Percentiles rank a stretch among this genome's conserved stretches.
phyloP scores from a whole-genome alignment of 2,797 vertebrate species.

The Mionectes olivaceus region DNA sequence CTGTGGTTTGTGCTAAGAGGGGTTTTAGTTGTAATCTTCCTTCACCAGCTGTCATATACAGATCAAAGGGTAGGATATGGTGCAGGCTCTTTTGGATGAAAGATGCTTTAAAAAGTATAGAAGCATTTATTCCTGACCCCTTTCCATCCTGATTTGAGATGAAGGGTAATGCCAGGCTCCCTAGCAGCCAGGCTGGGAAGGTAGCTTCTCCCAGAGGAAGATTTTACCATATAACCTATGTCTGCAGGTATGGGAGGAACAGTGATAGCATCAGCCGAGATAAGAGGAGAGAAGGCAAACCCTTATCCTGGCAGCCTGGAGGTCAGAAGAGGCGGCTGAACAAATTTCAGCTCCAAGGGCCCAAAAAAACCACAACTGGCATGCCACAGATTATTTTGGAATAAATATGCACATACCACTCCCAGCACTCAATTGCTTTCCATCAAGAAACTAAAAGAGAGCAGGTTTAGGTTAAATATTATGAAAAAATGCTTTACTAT shows the following conservation, averaged over 20 bases:
- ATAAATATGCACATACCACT: accelerated
- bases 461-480: background rate
- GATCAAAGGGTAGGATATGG: background rate
- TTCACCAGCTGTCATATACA: background rate
- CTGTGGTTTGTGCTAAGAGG: background rate
- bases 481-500: background rate
- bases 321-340: background rate
- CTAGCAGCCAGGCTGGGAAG: background rate
- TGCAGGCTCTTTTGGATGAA: background rate
- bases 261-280: slow-evolving; percentile 48
- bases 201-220: background rate
- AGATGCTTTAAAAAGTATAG: background rate
- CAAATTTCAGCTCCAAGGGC: background rate
- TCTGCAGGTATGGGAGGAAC: background rate
- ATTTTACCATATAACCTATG: background rate
- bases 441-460: background rate
- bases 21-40: background rate
- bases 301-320: background rate
- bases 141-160: background rate
- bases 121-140: background rate
- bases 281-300: background rate
- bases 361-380: background rate
- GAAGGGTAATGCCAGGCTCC: background rate
- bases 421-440: background rate
- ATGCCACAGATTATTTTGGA: background rate